Base-by-base conservation (phyloP, 2,113 vertebrate genomes). In the Cololabis saira region DNA sequence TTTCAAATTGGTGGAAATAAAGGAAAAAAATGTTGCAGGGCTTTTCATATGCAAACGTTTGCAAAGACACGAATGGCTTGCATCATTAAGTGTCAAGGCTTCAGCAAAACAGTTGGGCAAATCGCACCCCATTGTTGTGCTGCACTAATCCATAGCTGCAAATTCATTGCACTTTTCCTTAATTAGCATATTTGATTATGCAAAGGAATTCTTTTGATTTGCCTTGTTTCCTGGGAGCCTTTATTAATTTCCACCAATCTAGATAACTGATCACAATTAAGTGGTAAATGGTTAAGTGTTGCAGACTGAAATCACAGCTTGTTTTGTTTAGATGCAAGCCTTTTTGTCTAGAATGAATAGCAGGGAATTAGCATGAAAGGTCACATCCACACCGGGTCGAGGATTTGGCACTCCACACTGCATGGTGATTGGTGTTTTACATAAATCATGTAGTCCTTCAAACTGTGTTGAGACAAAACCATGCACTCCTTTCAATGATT, bases 111-210 rank as follows among this genome's bases (percentile, higher is more conserved):
- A 37, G 61, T 59, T 66, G 74, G 77, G 71, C 74, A 61, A 61
- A 52, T 42, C 44, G 2, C 57, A 21, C 7, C 56, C 65, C 27
- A 75, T 85, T 90, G 87, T 90, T 87, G 53, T 76, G 53, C 73
- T 4, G 49, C 61, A 37, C 37, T 87, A 83, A 89, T 88, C 77
- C 71, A 16, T 22, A 48, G 76, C 45, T 19, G 54, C 57, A 19
- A 60, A 84, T 76, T 80, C 62, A 78, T 76, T 63, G 67, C 61
- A 69, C 67, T 70, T 81, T 61, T 48, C 45, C 47, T 52, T 53
- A 50, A 87, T 91, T 87, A 73, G 68, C 87, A 89, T 86, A 72
- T 87, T 85, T 87, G 83, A 91, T 87, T 88, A 85, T 84, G 77
- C 80, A 80, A 57, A 79, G 72, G 57, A 79, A 84, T 87, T 81